A percentile compares a stretch with the other conserved stretches of the same genome.
These are phyloP conservation scores for Holotrichia oblita DNA, from an alignment of 1,140 invertebrate genomes.

Conservation along the genomic window DNA sequence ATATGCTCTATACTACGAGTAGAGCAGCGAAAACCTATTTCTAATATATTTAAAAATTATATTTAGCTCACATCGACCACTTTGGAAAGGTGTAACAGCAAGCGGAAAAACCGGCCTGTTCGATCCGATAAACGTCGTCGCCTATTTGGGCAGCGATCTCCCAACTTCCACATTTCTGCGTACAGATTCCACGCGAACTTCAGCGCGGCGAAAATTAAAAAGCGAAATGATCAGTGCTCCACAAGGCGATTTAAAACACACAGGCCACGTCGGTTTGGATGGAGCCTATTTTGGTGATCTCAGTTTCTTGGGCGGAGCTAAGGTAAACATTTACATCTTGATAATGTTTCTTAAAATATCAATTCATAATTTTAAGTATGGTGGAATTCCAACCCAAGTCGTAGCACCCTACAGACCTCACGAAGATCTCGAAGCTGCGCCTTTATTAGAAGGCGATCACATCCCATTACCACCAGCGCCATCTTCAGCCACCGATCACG, in stretches of 20 bases:
- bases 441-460: constrained; percentile 60
- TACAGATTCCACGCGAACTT: constrained; percentile 67
- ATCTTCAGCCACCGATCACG: constrained; percentile 69
- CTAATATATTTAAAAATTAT: background rate
- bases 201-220: constrained; percentile 74
- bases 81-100: constrained; percentile 88
- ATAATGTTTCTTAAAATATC: constrained; percentile 2
- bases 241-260: constrained; percentile 96
- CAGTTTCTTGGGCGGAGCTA: constrained; percentile 79
- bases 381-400: constrained; percentile 83
- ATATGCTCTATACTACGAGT: too few species aligned
- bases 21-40: too few species aligned
- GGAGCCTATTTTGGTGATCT: constrained; percentile 97
- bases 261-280: constrained; percentile 94
- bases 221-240: constrained; percentile 97
- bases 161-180: constrained; percentile 65
- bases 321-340: constrained; percentile 46
- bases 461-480: constrained; percentile 52
- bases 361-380: constrained; percentile 52
- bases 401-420: constrained; percentile 89
- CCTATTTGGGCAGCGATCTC: constrained; percentile 84
- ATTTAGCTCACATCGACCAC: constrained; percentile 60
- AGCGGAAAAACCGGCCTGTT: constrained; percentile 90
- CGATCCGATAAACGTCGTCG: constrained; percentile 88
- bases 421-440: constrained; percentile 75